Percentiles rank a stretch among this genome's conserved stretches.
Evolutionary conservation across 2,888 invertebrate species (phyloP).

Genomic region (Drosophila mimica): DNA sequence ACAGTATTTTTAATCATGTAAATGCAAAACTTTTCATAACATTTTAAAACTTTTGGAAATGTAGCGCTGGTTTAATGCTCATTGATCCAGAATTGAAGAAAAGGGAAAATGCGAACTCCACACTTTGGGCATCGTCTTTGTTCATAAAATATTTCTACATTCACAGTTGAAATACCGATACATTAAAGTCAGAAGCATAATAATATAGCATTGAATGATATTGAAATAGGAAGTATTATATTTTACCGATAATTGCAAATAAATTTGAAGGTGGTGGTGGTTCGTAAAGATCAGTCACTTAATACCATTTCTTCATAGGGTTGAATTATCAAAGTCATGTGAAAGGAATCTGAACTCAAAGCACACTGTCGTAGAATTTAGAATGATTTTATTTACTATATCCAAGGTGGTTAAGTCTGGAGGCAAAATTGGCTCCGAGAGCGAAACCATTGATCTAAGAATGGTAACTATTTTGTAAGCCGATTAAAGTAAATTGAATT

Average conservation of each 20-base stretch:
- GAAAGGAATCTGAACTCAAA: constrained; percentile 70
- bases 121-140: constrained; percentile 83
- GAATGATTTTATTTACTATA: constrained; percentile 57
- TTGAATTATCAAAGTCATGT: constrained; percentile 71
- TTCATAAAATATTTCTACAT: constrained; percentile 85
- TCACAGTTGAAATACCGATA: constrained; percentile 82
- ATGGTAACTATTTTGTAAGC: neutral
- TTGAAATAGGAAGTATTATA: neutral
- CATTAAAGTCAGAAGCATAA: constrained; percentile 15
- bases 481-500: neutral
- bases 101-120: constrained; percentile 86
- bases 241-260: constrained; percentile 63
- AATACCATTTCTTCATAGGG: constrained; percentile 68
- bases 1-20: no score
- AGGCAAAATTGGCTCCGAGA: constrained; percentile 43
- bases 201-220: neutral
- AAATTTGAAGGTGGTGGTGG: constrained; percentile 58
- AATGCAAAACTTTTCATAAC: neutral
- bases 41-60: constrained; percentile 39
- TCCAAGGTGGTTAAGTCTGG: constrained; percentile 59
- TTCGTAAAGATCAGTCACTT: constrained; percentile 68
- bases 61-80: constrained; percentile 85
- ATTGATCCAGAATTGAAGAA: constrained; percentile 85
- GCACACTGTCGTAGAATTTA: constrained; percentile 49
- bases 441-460: constrained; percentile 49